Conservation (phyloP, 2,113 vertebrate species). For the Salminus brasiliensis region DNA sequence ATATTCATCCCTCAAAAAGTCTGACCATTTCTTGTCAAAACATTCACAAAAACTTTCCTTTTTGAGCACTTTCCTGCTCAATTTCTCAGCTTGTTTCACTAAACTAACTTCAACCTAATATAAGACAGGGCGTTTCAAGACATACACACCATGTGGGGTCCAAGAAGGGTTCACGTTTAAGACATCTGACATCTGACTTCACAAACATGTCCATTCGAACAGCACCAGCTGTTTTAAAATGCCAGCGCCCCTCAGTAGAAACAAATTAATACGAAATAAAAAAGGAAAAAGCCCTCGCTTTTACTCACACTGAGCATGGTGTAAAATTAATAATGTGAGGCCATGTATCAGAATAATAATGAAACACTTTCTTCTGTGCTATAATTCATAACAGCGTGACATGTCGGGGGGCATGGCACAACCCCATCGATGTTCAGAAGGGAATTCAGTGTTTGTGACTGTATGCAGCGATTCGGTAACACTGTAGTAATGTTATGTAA, state of each 20-base stretch:
- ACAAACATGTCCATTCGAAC: too few relatives aligned
- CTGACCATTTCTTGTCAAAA: too few relatives aligned
- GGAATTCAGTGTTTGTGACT: neutral
- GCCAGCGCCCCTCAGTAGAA: neutral
- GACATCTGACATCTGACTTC: too few relatives aligned
- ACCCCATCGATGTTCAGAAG: neutral
- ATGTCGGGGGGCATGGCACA: neutral
- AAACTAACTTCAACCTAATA: too few relatives aligned
- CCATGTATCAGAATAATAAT: neutral
- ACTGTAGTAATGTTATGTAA: constrained; percentile 24
- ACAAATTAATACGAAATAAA: neutral
- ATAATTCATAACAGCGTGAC: neutral
- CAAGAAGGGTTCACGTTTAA: too few relatives aligned
- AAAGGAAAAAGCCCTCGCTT: neutral
- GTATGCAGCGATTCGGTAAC: neutral
- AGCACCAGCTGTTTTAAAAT: neutral
- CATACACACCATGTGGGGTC: too few relatives aligned
- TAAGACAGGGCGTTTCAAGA: too few relatives aligned
- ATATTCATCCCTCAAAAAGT: too few relatives aligned
- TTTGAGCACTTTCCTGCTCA: too few relatives aligned
- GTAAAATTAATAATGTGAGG: neutral
- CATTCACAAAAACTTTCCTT: too few relatives aligned
- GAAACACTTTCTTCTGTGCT: neutral
- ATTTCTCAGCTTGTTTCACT: too few relatives aligned
- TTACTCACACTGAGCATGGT: neutral